Base-by-base conservation (phyloP, 1,140 invertebrate genomes). In the Potamilus streckersoni region DNA sequence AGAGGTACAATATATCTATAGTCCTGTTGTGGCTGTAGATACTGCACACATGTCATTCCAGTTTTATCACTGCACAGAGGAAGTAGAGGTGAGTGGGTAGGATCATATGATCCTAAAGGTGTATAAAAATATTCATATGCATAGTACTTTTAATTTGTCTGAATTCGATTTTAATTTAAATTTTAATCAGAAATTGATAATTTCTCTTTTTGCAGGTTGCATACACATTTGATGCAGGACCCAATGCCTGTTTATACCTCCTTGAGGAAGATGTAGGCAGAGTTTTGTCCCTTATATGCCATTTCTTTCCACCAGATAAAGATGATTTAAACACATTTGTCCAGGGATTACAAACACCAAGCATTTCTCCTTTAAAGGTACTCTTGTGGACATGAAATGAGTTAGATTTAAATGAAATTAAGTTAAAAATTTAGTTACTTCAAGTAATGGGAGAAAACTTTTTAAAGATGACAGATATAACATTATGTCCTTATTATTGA, bases 181-280 rank as follows among this genome's bases (percentile, higher is more conserved):
- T n/a, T 31, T 57, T 23, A 19, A 8, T 49, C 38, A 49, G 38
- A 49, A 49, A 23, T 17, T 13, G 2, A 17, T 13, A 13, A 55
- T n/a, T 57, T 58, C 83, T 71, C 81, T 80, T 85, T 74, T 90
- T 89, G 73, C 83, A 95, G 94, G 92, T 95, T 6, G 96, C 96
- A 8, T 99, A 99, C 87, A 98, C 97, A 38, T 99, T 97, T 92
- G 97, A 99, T 93, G 97, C 97, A 76, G 98, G 98, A 16, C 96
- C 97, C 72, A 99, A 99, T 92, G 96, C 96, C 11, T 98, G 96
- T 87, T 86, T 99, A 0, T 99, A 95, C 91, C 88, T 97, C 23
- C 87, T 96, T 73, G 93, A 96, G 84, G 91, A 95, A 80, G 91
- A 95, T 90, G 93, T 98, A 1, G 88, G 93, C 6, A 90, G 92